phyloP scores from a whole-genome alignment of 2,797 vertebrate genomes.

The Tenualosa ilisha region DNA sequence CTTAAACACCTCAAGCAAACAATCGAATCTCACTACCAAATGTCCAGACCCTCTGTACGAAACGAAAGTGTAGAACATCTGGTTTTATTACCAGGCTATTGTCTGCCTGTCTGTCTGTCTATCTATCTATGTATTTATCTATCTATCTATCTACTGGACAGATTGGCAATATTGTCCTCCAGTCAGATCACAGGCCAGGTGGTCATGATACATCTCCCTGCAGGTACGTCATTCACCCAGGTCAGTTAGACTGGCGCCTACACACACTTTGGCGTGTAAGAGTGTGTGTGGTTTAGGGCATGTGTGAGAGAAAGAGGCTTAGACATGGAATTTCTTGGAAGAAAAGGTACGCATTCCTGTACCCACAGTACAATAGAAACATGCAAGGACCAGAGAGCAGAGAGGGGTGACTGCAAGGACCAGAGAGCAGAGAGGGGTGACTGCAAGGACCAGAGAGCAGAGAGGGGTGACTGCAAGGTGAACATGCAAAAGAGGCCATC shows the following conservation, averaged over 20 bases:
- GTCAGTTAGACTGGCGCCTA: background rate
- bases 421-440: slow-evolving; percentile 34
- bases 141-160: background rate
- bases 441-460: slow-evolving; percentile 8
- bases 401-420: slow-evolving; percentile 34
- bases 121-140: no score
- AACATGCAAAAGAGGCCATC: slow-evolving; percentile 25
- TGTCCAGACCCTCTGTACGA: no score
- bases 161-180: background rate
- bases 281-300: slow-evolving; percentile 33
- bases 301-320: slow-evolving; percentile 24
- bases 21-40: no score
- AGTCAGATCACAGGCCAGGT: background rate
- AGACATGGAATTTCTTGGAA: slow-evolving; percentile 39
- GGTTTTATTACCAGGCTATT: no score
- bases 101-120: no score
- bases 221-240: background rate
- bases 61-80: no score
- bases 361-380: slow-evolving; percentile 42
- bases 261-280: slow-evolving; percentile 19
- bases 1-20: no score
- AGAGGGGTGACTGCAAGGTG: slow-evolving; percentile 39
- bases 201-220: background rate
- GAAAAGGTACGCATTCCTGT: slow-evolving; percentile 41
- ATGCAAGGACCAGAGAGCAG: slow-evolving; percentile 13